Evolutionary conservation across 2,113 vertebrate species (phyloP).

Genomic region (Neotoma lepida): DNA sequence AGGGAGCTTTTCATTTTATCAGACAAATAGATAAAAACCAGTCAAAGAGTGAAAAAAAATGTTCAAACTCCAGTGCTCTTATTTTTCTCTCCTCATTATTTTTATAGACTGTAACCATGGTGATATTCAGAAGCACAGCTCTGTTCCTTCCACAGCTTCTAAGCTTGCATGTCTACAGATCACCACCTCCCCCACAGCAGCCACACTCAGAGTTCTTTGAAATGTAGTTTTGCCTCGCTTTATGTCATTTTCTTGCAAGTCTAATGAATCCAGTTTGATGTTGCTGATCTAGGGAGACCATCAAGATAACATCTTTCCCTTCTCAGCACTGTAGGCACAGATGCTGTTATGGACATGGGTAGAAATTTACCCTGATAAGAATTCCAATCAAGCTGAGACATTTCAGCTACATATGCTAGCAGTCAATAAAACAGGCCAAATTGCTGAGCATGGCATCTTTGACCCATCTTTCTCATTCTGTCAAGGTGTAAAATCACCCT

Average conservation of each 20-base stretch:
- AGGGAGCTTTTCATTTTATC: constrained; percentile 47
- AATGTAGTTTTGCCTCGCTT: neutral
- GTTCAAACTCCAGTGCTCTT: constrained; percentile 46
- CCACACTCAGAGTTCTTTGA: constrained; percentile 4
- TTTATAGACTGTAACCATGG: constrained; percentile 77
- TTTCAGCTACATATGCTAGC: neutral
- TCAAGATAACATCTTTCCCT: neutral
- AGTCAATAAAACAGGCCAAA: neutral
- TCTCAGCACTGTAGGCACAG: neutral
- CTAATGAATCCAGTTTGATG: neutral
- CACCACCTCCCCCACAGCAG: constrained; percentile 15
- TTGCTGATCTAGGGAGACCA: neutral
- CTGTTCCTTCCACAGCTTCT: constrained; percentile 42
- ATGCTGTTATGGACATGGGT: neutral
- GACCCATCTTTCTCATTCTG: neutral
- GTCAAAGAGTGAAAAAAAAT: neutral
- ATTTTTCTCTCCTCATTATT: constrained; percentile 68
- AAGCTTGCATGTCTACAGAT: constrained; percentile 18
- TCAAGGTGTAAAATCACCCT: neutral
- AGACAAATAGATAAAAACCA: constrained; percentile 43
- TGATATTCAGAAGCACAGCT: constrained; percentile 47
- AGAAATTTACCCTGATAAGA: constrained; percentile 13
- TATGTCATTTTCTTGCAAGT: neutral
- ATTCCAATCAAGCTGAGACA: neutral
- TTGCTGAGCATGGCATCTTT: neutral